Percentiles rank a stretch among this genome's conserved stretches.
phyloP scores from a whole-genome alignment of 2,888 invertebrate species.

The Apamea epomidion region DNA sequence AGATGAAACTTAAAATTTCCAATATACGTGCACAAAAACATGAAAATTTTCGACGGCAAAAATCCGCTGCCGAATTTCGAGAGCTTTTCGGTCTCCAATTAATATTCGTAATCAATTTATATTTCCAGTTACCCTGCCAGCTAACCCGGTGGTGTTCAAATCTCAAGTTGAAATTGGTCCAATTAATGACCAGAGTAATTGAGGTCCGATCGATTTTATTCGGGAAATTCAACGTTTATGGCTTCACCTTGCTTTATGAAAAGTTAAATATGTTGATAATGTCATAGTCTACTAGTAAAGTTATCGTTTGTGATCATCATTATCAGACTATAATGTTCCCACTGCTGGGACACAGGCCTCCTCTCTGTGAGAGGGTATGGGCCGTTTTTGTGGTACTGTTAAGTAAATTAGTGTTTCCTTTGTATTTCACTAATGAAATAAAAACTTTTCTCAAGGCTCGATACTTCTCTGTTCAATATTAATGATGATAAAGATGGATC shows the following conservation, averaged over 20 bases:
- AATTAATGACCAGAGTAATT: slow-evolving; percentile 54
- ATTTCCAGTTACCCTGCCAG: slow-evolving; percentile 47
- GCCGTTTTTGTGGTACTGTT: not conserved
- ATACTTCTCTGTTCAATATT: slow-evolving; percentile 4
- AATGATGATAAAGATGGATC: slow-evolving; percentile 8
- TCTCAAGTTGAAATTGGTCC: slow-evolving; percentile 52
- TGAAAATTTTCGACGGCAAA: slow-evolving; percentile 14
- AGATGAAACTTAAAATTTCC: slow-evolving; percentile 18
- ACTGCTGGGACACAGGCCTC: no score
- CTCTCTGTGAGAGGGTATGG: no score
- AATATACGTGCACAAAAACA: slow-evolving; percentile 4
- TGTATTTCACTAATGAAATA: not conserved
- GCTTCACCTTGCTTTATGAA: not conserved
- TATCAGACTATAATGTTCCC: no score
- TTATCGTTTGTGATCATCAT: not conserved
- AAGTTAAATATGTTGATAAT: not conserved
- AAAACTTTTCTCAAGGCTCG: not conserved
- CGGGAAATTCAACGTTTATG: slow-evolving; percentile 16
- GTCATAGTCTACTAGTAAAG: not conserved
- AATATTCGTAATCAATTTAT: slow-evolving; percentile 53
- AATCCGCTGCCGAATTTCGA: slow-evolving; percentile 41
- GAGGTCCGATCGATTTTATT: slow-evolving; percentile 43
- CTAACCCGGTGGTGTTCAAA: slow-evolving; percentile 32
- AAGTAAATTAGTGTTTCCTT: not conserved
- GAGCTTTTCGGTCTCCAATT: slow-evolving; percentile 45